Evolutionary conservation across 1,140 invertebrate genomes (phyloP).

Genomic region (Cotesia typhae): DNA sequence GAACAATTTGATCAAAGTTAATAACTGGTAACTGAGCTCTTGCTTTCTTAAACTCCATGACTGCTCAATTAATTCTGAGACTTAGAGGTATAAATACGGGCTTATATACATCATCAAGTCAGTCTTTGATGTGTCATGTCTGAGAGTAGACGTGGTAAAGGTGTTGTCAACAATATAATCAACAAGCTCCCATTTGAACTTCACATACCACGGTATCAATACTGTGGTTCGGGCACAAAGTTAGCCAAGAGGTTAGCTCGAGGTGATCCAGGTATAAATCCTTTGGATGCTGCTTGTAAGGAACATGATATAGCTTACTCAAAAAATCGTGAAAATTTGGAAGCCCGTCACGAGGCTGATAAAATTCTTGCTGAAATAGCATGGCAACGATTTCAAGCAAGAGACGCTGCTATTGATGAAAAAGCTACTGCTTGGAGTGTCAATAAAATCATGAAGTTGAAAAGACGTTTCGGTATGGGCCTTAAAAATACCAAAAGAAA

Average conservation of each 20-base stretch:
- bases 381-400: slow-evolving; percentile 54
- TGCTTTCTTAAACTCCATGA: no score
- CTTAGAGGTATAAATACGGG: no score
- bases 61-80: no score
- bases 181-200: not conserved
- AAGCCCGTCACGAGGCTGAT: slow-evolving; percentile 52
- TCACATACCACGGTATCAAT: not conserved
- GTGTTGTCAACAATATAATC: not conserved
- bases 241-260: not conserved
- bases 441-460: slow-evolving; percentile 26
- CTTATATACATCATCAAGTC: no score
- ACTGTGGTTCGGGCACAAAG: slow-evolving; percentile 4
- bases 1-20: no score
- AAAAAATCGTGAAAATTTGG: slow-evolving; percentile 31
- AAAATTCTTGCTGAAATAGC: slow-evolving; percentile 53
- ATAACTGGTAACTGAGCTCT: no score
- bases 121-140: no score
- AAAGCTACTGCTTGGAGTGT: slow-evolving; percentile 51
- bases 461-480: not conserved
- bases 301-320: slow-evolving; percentile 55
- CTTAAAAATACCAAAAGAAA: no score
- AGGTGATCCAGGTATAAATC: slow-evolving; percentile 10
- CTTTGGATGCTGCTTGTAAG: slow-evolving; percentile 42
- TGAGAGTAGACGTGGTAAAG: no score
- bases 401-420: slow-evolving; percentile 51